Conservation (phyloP, 2,888 invertebrate species). For the Tenthredo scrophulariae region DNA sequence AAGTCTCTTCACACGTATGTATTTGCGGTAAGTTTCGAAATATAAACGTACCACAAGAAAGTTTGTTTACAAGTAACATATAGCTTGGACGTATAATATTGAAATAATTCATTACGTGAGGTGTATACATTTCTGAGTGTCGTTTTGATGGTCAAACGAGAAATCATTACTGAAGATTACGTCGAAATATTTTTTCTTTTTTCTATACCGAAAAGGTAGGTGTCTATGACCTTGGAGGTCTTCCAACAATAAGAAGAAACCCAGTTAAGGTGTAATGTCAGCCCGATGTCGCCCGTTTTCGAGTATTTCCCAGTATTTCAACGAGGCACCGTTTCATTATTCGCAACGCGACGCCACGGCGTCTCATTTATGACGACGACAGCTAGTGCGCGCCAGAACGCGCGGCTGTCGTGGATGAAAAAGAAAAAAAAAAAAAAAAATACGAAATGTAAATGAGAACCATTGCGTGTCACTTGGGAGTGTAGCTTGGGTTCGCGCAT, state of each 20-base stretch:
- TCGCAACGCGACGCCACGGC: conserved; percentile 1
- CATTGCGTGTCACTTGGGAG: conserved; percentile 31
- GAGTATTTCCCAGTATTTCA: conserved; percentile 30
- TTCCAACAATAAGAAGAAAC: not conserved
- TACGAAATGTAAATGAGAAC: conserved; percentile 43
- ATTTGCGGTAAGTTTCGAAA: not conserved
- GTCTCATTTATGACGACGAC: conserved; percentile 37
- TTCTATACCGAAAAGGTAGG: not conserved
- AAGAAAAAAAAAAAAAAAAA: not conserved
- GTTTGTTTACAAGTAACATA: not conserved
- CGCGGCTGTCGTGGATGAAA: conserved; percentile 10
- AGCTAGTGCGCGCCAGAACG: not conserved
- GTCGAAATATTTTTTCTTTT: not conserved
- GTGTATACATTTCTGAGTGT: not conserved
- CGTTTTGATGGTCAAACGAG: not conserved
- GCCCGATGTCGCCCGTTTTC: not conserved
- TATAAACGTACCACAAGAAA: not conserved
- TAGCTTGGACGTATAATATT: not conserved
- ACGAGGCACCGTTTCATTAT: conserved; percentile 27
- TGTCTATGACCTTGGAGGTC: not conserved
- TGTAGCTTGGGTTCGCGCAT: not conserved
- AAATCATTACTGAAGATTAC: not conserved
- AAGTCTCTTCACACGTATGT: not conserved
- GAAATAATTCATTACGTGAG: not conserved
- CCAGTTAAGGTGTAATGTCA: not conserved